Base-by-base conservation (phyloP, 1,140 invertebrate species). In the Dendrolimus kikuchii region DNA sequence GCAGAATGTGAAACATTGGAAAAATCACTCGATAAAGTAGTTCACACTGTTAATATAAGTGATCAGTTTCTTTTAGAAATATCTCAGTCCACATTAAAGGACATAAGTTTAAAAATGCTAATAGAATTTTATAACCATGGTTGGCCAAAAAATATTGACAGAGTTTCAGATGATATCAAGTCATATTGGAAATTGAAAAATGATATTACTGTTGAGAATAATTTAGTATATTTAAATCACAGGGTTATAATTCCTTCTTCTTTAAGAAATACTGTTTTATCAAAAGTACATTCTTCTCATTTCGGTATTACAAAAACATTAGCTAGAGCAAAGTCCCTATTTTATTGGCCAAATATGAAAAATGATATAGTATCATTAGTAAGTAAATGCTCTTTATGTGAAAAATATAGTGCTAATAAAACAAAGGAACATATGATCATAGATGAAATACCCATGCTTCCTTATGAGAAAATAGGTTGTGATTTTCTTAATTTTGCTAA, bases 401-500 rank as follows among this genome's bases (percentile, higher is more conserved):
- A 51, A 51, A 51, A 51, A 10, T 40, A 40, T 41, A 51, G 40
- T 42, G n/a, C 41, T 9, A 51, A 42, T 7, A 40, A 51, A 51
- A n/a, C 39, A 5, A 51, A 51, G 23, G 49, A 51, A 23, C 40
- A 7, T 38, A 40, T 51, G 49, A 41, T 51, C 10, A 8, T 51
- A 41, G 49, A 41, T 51, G 36, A 51, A n/a, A 42, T 40, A 40
- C 40, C 49, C 41, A 41, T 7, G 5, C 10, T 40, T 8, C 38
- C 40, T 36, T 51, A n/a, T 51, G 39, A 51, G 23, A 40, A 51
- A 40, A 51, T 51, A 2, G 49, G 38, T 8, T 51, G 49, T 51
- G 40, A 51, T 51, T 51, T 51, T 51, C 9, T 51, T 1, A 7
- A 51, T 7, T 51, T 40, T 40, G 40, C 39, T 51, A 41, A 23